These are phyloP conservation scores for Ochropacha duplaris DNA, from an alignment of 2,888 invertebrate genomes.

Conservation along the genomic window DNA sequence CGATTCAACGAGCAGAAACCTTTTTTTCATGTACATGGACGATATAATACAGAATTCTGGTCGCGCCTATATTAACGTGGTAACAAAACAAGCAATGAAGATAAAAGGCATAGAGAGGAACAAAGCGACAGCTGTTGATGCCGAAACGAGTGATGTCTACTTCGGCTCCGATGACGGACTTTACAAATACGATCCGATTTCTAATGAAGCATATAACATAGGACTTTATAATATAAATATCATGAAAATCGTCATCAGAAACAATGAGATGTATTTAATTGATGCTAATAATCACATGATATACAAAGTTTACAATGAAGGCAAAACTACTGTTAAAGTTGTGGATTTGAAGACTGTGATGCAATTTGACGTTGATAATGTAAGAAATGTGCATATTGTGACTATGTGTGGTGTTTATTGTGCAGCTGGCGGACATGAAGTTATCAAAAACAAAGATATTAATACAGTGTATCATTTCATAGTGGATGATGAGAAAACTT, in stretches of 20 bases:
- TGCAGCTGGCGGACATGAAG: slow-evolving; percentile 45
- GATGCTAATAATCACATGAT: slow-evolving; percentile 71
- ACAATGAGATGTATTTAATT: slow-evolving; percentile 65
- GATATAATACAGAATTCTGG: slow-evolving; percentile 64
- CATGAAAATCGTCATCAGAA: slow-evolving; percentile 64
- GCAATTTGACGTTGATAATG: slow-evolving; percentile 65
- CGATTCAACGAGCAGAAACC: slow-evolving; percentile 66
- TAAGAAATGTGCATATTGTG: slow-evolving; percentile 62
- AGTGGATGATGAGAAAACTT: slow-evolving; percentile 53
- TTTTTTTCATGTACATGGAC: slow-evolving; percentile 76
- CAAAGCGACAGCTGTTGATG: slow-evolving; percentile 67
- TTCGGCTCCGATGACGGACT: slow-evolving; percentile 72
- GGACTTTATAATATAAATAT: slow-evolving; percentile 71
- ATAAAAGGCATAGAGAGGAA: slow-evolving; percentile 63
- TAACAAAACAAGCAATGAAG: slow-evolving; percentile 58
- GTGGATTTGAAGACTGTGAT: slow-evolving; percentile 60
- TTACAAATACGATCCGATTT: slow-evolving; percentile 63
- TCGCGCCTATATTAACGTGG: slow-evolving; percentile 59
- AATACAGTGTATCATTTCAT: slow-evolving; percentile 57
- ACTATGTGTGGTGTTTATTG: slow-evolving; percentile 71
- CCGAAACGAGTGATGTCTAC: slow-evolving; percentile 64
- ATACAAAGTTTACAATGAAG: slow-evolving; percentile 60
- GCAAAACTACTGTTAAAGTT: slow-evolving; percentile 44
- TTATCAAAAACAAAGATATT: slow-evolving; percentile 62
- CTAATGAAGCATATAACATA: slow-evolving; percentile 53